phyloP scores from a whole-genome alignment of 2,797 vertebrate species.

The Fratercula arctica region DNA sequence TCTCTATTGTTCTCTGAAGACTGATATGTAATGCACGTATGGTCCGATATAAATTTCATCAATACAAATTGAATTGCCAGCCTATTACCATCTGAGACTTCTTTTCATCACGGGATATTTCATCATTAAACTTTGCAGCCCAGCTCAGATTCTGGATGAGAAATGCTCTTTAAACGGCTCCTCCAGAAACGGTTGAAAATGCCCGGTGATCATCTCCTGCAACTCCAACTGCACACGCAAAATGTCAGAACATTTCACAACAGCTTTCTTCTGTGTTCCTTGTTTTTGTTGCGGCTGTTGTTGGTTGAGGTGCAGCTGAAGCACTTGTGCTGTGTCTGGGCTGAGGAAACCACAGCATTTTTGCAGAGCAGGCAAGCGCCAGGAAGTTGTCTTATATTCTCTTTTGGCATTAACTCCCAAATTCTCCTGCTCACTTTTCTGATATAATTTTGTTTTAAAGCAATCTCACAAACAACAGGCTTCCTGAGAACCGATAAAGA shows the following conservation, averaged over 20 bases:
- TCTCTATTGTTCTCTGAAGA: neutral
- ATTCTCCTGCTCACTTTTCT: neutral
- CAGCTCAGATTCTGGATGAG: neutral
- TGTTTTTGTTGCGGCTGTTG: neutral
- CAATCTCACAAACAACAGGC: constrained; percentile 45
- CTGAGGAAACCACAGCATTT: constrained; percentile 15
- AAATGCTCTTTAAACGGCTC: neutral
- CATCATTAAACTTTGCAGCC: neutral
- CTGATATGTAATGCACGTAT: neutral
- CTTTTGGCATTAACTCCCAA: neutral
- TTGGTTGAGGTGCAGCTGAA: neutral
- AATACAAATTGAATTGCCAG: neutral
- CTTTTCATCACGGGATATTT: neutral
- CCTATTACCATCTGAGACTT: neutral
- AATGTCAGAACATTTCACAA: neutral
- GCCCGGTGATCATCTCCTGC: neutral
- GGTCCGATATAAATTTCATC: neutral
- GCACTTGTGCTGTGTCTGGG: neutral
- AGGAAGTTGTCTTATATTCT: neutral
- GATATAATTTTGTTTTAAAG: constrained; percentile 31
- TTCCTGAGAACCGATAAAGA: constrained; percentile 50
- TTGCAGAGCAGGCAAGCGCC: neutral
- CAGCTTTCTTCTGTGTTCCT: neutral
- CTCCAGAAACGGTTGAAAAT: neutral
- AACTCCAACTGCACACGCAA: neutral